Evolutionary conservation across 2,113 vertebrate genomes (phyloP), one percentile per base, ranked within the genome.

Genomic region (Siphamia tubifer): DNA sequence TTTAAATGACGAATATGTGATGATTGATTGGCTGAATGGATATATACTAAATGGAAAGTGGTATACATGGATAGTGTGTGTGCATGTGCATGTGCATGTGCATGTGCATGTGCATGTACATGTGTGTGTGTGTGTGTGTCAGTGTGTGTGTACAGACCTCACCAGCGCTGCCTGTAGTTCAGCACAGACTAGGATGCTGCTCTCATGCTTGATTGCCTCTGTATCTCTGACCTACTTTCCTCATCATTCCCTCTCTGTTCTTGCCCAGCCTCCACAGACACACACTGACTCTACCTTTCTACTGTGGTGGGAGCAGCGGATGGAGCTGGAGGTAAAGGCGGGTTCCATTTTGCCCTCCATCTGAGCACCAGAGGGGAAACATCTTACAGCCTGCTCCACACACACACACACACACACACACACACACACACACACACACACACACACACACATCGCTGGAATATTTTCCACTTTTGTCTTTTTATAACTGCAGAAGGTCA

Each of bases 211-310:
- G 78, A 47, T 49, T 87, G 87, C 77, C 48, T 67, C 79, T 82
- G 76, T 40, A 73, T 83, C 81, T 77, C 79, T 91, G 90, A 90
- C 89, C 91, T 91, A 92, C 84, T 91, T 92, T 86, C 55, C 39
- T 70, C 69, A 21, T 61, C 75, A 7, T 51, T 78, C 28, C 8
- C 64, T 44, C 64, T 49, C 36, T 12, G 13, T n/a, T 44, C 36
- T 48, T 32, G 47, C 35, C 51, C 65, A 15, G 28, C 51, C 55
- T 77, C 64, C 2, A 52, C 70, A 42, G 56, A 52, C 71, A 12
- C 70, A 23, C 19, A 54, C 56, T 13, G 54, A 6, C 68, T 81
- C 74, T 38, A 73, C 77, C 85, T 71, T 67, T 19, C 38, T 57
- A 17, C 27, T 17, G 31, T 17, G 51, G 23, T 20, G 35, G 9